Conservation (phyloP, 2,888 invertebrate genomes). For the Calameuta idolon region DNA sequence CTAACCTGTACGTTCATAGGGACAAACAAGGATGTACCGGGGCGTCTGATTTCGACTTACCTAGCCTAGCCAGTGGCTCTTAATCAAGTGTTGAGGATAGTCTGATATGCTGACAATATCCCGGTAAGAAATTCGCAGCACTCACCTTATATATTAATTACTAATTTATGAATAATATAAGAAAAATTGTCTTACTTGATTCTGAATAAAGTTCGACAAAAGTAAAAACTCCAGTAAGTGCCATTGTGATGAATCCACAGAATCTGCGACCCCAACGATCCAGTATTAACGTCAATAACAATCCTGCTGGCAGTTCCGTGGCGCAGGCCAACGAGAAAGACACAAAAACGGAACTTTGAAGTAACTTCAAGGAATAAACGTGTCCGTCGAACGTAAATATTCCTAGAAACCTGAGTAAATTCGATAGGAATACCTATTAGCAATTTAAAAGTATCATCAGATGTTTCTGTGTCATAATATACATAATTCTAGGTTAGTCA, state of each 20-base stretch:
- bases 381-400: conserved; percentile 89
- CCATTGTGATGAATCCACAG: conserved; percentile 84
- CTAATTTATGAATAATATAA: neutral
- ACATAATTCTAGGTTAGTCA: conserved; percentile 38
- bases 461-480: neutral
- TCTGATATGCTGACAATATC: no score
- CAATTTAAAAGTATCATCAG: neutral
- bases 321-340: conserved; percentile 87
- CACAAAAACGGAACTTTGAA: conserved; percentile 83
- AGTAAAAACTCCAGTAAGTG: conserved; percentile 82
- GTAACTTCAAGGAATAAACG: conserved; percentile 85
- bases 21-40: no score
- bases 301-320: conserved; percentile 87
- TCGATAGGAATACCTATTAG: neutral
- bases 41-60: no score
- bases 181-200: conserved; percentile 41
- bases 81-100: no score
- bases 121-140: no score
- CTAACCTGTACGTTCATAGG: no score
- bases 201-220: conserved; percentile 63
- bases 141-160: neutral
- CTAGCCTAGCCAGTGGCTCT: no score
- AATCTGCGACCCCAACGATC: conserved; percentile 87
- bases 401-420: conserved; percentile 75
- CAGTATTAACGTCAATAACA: conserved; percentile 79